Conservation (phyloP, 2,113 vertebrate genomes). For the Gracilinanus agilis region DNA sequence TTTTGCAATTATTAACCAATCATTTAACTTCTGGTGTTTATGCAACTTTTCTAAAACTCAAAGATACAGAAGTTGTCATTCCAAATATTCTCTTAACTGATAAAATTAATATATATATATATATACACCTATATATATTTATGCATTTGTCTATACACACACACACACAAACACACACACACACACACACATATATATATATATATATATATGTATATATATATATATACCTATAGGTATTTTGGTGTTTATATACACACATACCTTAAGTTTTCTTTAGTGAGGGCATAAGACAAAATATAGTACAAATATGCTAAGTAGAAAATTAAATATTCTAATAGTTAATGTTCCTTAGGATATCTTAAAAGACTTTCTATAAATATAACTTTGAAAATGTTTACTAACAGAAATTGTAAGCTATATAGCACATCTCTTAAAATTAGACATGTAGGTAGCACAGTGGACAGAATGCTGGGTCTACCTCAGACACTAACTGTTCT, state of each 20-base stretch:
- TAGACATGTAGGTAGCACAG: neutral
- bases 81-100: neutral
- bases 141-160: no score
- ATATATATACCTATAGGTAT: no score
- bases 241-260: neutral
- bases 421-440: neutral
- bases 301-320: neutral
- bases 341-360: neutral
- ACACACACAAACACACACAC: no score
- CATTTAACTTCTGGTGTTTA: neutral
- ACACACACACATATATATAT: no score
- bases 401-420: neutral
- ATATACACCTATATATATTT: no score
- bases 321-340: neutral
- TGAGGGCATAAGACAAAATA: neutral
- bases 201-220: no score
- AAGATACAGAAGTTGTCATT: neutral
- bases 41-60: neutral
- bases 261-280: neutral
- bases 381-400: neutral
- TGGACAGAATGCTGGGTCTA: neutral
- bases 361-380: neutral
- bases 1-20: neutral
- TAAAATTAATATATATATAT: neutral
- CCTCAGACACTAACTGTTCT: neutral